These are phyloP conservation scores for Pycnonotus jocosus DNA, from an alignment of 2,113 vertebrate genomes.

Conservation along the genomic window DNA sequence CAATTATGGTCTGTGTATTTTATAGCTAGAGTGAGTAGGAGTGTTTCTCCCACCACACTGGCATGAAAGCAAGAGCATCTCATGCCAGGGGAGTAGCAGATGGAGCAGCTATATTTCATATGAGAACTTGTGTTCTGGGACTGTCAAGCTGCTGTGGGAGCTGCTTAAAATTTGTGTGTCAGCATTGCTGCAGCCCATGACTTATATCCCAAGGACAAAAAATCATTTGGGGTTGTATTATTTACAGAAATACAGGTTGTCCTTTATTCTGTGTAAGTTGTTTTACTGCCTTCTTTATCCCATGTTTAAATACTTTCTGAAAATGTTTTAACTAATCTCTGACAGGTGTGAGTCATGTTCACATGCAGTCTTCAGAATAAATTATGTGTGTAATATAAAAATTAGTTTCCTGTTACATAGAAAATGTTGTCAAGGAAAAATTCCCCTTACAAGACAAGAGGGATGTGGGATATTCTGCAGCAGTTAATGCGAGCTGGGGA, in stretches of 20 bases:
- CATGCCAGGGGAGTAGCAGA: conserved; percentile 1
- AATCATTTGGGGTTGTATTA: background rate
- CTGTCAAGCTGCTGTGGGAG: background rate
- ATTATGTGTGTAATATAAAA: background rate
- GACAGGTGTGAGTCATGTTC: background rate
- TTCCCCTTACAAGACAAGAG: background rate
- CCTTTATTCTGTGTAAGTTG: background rate
- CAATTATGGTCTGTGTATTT: background rate
- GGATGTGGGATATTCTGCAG: background rate
- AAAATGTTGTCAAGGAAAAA: background rate
- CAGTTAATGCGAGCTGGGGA: background rate
- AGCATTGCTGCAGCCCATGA: background rate
- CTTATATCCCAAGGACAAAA: background rate
- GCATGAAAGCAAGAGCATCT: background rate
- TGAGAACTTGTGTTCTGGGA: background rate
- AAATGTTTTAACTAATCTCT: background rate
- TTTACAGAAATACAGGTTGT: background rate
- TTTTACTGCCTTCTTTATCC: background rate
- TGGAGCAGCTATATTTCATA: background rate
- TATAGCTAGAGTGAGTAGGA: background rate
- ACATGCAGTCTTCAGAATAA: background rate
- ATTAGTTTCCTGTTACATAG: background rate
- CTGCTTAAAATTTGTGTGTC: background rate
- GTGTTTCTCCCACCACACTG: background rate
- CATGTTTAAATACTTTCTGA: background rate